phyloP scores from a whole-genome alignment of 2,888 invertebrate species.

The Teleogryllus oceanicus region DNA sequence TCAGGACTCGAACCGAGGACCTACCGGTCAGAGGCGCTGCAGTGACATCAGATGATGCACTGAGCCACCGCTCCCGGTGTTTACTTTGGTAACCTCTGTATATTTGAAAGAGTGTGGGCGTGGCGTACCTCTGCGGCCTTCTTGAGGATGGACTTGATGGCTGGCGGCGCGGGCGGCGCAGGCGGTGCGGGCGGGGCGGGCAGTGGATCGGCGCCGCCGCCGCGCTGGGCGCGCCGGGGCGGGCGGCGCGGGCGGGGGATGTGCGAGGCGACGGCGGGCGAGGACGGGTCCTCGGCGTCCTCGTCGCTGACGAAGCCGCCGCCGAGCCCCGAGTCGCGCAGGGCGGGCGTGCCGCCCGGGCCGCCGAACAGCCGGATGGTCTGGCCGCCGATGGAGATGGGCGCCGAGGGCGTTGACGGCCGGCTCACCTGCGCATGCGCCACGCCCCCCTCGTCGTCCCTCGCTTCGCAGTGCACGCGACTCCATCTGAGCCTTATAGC shows the following conservation, averaged over 20 bases:
- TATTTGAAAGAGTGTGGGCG: not conserved
- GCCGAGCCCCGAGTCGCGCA: constrained; percentile 42
- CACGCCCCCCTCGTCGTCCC: not conserved
- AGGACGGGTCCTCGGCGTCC: not conserved
- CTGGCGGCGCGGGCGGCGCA: constrained; percentile 40
- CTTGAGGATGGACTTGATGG: constrained; percentile 56
- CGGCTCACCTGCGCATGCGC: not conserved
- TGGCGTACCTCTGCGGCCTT: constrained; percentile 46
- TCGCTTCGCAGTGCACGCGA: too few species aligned
- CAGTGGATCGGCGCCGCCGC: constrained; percentile 37
- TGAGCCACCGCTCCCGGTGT: too few species aligned
- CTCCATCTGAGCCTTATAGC: too few species aligned
- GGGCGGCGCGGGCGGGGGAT: constrained; percentile 21
- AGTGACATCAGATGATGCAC: too few species aligned
- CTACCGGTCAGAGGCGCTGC: too few species aligned
- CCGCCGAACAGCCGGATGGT: constrained; percentile 57
- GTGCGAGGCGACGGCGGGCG: not conserved
- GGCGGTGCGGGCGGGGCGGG: constrained; percentile 41
- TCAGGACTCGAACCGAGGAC: too few species aligned
- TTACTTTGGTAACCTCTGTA: too few species aligned
- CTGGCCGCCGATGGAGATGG: constrained; percentile 63
- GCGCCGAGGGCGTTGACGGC: not conserved
- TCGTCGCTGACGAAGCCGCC: constrained; percentile 24
- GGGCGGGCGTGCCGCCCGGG: constrained; percentile 12
- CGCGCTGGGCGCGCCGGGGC: constrained; percentile 25